Evolutionary conservation across 2,113 vertebrate genomes (phyloP).

Genomic region (Calypte anna): DNA sequence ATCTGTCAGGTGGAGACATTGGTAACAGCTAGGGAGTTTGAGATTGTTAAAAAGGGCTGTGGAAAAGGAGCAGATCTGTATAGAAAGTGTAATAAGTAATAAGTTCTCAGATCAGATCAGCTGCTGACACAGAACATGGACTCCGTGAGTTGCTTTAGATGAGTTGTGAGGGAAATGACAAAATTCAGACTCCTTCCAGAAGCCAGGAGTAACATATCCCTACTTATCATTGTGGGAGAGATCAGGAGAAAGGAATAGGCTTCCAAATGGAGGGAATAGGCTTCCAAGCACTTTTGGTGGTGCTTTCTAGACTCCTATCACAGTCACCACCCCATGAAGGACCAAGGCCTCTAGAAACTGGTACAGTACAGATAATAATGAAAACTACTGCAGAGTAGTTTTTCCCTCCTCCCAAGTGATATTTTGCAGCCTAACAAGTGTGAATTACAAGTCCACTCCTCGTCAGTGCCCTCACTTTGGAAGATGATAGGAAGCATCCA

Average conservation of each 20-base stretch:
- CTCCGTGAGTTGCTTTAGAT: neutral
- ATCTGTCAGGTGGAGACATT: neutral
- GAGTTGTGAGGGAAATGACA: neutral
- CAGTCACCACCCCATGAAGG: neutral
- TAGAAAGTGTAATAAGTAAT: neutral
- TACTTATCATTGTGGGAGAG: neutral
- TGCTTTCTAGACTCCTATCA: neutral
- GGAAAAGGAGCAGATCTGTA: neutral
- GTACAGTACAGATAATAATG: neutral
- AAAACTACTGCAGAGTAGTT: neutral
- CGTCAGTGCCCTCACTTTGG: neutral
- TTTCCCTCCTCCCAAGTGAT: neutral
- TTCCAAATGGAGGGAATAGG: neutral
- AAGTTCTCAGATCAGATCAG: neutral
- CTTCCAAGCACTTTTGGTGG: neutral
- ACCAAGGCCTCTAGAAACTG: neutral
- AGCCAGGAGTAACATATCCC: neutral
- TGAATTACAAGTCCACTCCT: neutral
- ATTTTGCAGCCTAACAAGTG: neutral
- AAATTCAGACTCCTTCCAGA: neutral
- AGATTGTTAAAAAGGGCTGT: neutral
- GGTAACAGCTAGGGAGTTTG: neutral
- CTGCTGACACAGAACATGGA: conserved; percentile 24
- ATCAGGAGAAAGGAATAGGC: neutral
- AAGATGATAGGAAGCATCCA: neutral